Evolutionary conservation across 2,797 vertebrate genomes (phyloP).

Genomic region (Pseudomugil gertrudae): DNA sequence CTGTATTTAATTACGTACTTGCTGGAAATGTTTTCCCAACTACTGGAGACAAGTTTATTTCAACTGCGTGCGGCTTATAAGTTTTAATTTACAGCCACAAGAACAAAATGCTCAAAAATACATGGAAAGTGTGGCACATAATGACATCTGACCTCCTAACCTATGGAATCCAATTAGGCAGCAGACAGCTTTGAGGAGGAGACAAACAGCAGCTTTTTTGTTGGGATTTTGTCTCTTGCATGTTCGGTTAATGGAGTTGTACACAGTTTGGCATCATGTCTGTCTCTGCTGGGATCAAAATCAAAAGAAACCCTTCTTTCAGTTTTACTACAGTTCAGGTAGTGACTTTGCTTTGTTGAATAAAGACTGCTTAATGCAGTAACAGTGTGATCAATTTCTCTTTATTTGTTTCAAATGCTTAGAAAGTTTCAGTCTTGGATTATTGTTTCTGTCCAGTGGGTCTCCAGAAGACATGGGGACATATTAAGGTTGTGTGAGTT

Average conservation of each 20-base stretch:
- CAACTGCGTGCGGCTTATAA: too few relatives aligned
- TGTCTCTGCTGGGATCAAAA: slow-evolving; percentile 41
- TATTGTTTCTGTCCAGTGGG: neutral
- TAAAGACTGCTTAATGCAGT: neutral
- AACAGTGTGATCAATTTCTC: slow-evolving; percentile 26
- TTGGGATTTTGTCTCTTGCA: slow-evolving; percentile 14
- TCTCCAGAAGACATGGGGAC: neutral
- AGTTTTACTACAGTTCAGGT: slow-evolving; percentile 17
- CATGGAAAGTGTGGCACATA: neutral
- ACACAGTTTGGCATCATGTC: slow-evolving; percentile 5
- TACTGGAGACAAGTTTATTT: slow-evolving; percentile 1
- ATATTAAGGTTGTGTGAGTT: too few relatives aligned
- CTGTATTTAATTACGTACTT: neutral
- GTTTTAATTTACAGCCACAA: neutral
- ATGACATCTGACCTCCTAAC: neutral
- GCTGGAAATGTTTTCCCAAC: neutral
- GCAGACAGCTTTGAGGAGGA: slow-evolving; percentile 31
- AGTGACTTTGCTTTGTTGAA: slow-evolving; percentile 29
- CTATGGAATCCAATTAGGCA: slow-evolving; percentile 40
- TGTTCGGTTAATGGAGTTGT: slow-evolving; percentile 37
- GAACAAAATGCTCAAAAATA: neutral
- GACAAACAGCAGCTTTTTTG: slow-evolving; percentile 14
- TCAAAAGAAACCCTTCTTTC: neutral
- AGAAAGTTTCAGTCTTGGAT: too few relatives aligned
- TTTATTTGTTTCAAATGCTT: too few relatives aligned